Evolutionary conservation across 2,888 invertebrate species (phyloP).

Genomic region (Ectemnius lituratus): DNA sequence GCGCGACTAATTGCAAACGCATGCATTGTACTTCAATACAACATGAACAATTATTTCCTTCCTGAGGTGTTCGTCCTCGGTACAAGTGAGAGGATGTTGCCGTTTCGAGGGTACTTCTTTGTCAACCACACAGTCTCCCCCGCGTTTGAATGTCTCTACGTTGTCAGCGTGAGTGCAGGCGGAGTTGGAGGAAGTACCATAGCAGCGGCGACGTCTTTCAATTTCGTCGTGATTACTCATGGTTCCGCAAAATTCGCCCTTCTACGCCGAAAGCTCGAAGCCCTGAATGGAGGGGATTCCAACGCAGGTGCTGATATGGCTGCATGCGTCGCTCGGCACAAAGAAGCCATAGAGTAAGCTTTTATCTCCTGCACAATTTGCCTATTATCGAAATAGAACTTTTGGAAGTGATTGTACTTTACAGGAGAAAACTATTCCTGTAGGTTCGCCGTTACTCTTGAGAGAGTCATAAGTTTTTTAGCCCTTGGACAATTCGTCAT

Average conservation of each 20-base stretch:
- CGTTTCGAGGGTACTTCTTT: conserved; percentile 66
- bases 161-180: conserved; percentile 55
- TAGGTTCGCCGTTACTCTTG: conserved; percentile 70
- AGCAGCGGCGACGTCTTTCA: conserved; percentile 65
- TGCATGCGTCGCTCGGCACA: conserved; percentile 65
- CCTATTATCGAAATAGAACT: background rate
- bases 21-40: too few species aligned
- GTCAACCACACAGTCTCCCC: conserved; percentile 62
- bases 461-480: conserved; percentile 65
- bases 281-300: conserved; percentile 48
- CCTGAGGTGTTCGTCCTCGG: conserved; percentile 51
- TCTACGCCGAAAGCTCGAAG: conserved; percentile 58
- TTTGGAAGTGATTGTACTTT: background rate
- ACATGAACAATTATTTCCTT: background rate
- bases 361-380: background rate
- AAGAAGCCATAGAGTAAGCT: conserved; percentile 66
- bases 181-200: conserved; percentile 58
- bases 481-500: conserved; percentile 70
- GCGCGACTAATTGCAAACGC: conserved; percentile 6
- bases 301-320: conserved; percentile 29
- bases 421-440: conserved; percentile 4
- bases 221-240: conserved; percentile 66
- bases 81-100: conserved; percentile 51
- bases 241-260: conserved; percentile 68
- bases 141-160: conserved; percentile 58